These are phyloP conservation scores for Hydrozoanthus tunicans DNA, from an alignment of 64 coral and sea anemone genomes.

Conservation along the genomic window DNA sequence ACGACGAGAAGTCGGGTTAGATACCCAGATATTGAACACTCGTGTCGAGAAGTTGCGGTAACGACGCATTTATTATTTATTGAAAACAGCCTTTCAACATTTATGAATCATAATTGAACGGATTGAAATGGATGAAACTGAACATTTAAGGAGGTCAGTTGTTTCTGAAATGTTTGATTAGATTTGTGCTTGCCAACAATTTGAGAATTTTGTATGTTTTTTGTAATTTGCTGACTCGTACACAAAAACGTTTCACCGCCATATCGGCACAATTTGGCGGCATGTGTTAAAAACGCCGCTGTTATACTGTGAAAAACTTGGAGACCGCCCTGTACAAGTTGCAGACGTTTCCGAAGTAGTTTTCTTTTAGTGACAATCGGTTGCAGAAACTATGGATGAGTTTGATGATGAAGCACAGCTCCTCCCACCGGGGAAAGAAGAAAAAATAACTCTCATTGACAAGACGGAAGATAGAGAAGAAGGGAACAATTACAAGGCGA, in stretches of 20 bases:
- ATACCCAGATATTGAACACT: background rate
- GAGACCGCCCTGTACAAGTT: background rate
- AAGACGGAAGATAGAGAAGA: slow-evolving; percentile 19
- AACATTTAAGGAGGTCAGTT: slow-evolving; percentile 7
- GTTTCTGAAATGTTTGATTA: background rate
- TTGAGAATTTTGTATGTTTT: no score
- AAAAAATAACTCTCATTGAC: slow-evolving; percentile 20
- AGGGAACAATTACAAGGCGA: slow-evolving; percentile 7
- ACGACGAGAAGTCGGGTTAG: background rate
- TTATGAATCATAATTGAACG: slow-evolving; percentile 40
- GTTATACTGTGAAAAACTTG: background rate
- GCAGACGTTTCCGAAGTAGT: background rate
- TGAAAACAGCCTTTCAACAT: slow-evolving; percentile 31
- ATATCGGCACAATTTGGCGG: background rate
- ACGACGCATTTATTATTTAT: slow-evolving; percentile 47
- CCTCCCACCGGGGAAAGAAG: slow-evolving; percentile 4
- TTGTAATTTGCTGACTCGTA: background rate
- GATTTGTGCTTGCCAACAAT: background rate
- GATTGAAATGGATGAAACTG: slow-evolving; percentile 35
- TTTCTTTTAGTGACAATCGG: background rate
- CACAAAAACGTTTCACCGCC: background rate
- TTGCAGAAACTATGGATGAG: slow-evolving; percentile 43
- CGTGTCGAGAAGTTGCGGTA: slow-evolving; percentile 26
- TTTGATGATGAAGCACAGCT: slow-evolving; percentile 28
- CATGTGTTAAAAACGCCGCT: background rate